Evolutionary conservation across 1,140 invertebrate species (phyloP).

Genomic region (Paraescarpia echinospica): DNA sequence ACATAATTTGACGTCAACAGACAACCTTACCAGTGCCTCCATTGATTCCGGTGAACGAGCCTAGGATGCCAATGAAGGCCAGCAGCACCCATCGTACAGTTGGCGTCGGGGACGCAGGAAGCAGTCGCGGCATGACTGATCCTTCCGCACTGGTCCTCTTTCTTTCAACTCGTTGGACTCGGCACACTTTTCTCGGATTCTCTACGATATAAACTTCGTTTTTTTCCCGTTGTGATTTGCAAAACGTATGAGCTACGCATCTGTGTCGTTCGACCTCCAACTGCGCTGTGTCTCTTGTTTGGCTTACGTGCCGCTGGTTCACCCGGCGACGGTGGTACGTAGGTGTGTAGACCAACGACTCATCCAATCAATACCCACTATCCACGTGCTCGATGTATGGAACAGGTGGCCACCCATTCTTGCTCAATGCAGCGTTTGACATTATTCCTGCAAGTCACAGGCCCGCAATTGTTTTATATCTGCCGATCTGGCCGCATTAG

Average conservation of each 20-base stretch:
- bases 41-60: background rate
- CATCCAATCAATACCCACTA: too few species aligned
- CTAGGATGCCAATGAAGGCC: background rate
- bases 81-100: background rate
- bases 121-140: background rate
- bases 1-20: too few species aligned
- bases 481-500: too few species aligned
- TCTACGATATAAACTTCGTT: background rate
- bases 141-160: background rate
- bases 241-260: background rate
- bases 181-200: background rate
- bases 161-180: background rate
- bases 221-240: background rate
- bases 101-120: background rate
- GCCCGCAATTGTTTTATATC: too few species aligned
- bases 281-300: background rate
- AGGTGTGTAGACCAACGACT: too few species aligned
- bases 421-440: too few species aligned
- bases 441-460: too few species aligned
- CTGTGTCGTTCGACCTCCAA: background rate
- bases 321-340: too few species aligned
- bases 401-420: too few species aligned
- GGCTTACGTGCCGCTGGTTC: too few species aligned
- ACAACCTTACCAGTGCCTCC: background rate
- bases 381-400: too few species aligned